Conservation (phyloP, 2,113 vertebrate species). For the Thinocorus orbignyianus region DNA sequence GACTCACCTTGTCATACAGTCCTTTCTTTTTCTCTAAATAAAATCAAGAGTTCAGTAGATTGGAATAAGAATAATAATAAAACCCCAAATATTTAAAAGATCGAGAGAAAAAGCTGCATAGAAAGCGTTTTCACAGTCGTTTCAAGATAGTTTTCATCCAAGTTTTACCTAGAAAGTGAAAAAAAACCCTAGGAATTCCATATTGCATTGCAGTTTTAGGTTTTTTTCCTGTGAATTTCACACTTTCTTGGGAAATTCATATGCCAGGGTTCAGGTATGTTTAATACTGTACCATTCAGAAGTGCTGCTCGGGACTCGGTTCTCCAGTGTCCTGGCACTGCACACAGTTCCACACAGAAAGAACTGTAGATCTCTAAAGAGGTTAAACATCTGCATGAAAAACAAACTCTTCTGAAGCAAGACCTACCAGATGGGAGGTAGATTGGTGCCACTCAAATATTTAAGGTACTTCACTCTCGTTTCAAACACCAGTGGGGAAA, state of each 20-base stretch:
- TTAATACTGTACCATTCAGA: conserved; percentile 53
- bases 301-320: background rate
- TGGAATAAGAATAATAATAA: conserved; percentile 2
- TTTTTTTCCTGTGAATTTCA: conserved; percentile 37
- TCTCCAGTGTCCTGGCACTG: background rate
- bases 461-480: conserved; percentile 12
- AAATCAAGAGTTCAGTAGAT: conserved; percentile 4
- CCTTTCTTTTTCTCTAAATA: background rate
- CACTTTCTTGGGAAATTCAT: background rate
- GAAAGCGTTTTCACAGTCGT: conserved; percentile 50
- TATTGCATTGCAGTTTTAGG: conserved; percentile 21
- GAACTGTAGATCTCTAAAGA: background rate
- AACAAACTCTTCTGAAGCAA: conserved; percentile 4
- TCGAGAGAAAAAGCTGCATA: conserved; percentile 29
- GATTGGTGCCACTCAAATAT: conserved; percentile 38
- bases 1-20: background rate
- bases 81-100: background rate
- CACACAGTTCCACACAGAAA: background rate
- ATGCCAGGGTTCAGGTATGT: background rate
- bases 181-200: background rate
- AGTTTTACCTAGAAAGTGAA: background rate
- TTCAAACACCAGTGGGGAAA: background rate
- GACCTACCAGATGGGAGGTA: conserved; percentile 54
- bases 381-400: background rate
- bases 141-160: background rate